phyloP scores from a whole-genome alignment of 2,888 invertebrate genomes.

The Mesorhabditis sp. region DNA sequence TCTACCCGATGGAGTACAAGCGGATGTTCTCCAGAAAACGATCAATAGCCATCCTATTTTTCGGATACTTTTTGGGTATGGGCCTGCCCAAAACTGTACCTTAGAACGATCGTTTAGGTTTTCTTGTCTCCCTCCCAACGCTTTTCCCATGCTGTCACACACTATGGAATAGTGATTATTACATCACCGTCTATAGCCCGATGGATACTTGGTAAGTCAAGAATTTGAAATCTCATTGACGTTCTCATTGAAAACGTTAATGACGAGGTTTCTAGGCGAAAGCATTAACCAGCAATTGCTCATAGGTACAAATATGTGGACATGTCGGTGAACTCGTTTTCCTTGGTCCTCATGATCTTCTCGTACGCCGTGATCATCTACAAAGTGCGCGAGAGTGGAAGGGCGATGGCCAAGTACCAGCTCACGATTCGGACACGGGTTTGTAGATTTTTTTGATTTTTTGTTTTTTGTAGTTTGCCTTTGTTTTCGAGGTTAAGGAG shows the following conservation, averaged over 20 bases:
- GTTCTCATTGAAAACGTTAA: background rate
- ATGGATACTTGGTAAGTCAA: slow-evolving; percentile 36
- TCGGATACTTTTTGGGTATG: slow-evolving; percentile 31
- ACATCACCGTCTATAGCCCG: slow-evolving; percentile 45
- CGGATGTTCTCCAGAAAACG: slow-evolving; percentile 39
- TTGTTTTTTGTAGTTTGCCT: slow-evolving; percentile 11
- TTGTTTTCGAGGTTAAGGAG: background rate
- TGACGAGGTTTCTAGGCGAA: background rate
- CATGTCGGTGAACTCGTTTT: slow-evolving; percentile 47
- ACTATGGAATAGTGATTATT: slow-evolving; percentile 42
- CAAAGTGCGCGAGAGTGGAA: slow-evolving; percentile 50
- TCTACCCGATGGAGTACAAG: slow-evolving; percentile 55
- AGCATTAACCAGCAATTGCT: background rate
- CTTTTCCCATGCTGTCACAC: slow-evolving; percentile 53
- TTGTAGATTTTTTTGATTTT: background rate
- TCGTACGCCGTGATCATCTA: slow-evolving; percentile 54
- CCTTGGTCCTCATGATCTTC: slow-evolving; percentile 48
- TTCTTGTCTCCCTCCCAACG: slow-evolving; percentile 48
- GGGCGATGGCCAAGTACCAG: slow-evolving; percentile 52
- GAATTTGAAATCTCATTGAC: background rate
- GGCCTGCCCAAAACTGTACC: slow-evolving; percentile 7
- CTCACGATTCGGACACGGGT: slow-evolving; percentile 45
- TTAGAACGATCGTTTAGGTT: slow-evolving; percentile 19
- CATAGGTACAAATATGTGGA: slow-evolving; percentile 52
- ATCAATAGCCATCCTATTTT: slow-evolving; percentile 30